Conservation (phyloP, 2,888 invertebrate species). For the Seira musarum region DNA sequence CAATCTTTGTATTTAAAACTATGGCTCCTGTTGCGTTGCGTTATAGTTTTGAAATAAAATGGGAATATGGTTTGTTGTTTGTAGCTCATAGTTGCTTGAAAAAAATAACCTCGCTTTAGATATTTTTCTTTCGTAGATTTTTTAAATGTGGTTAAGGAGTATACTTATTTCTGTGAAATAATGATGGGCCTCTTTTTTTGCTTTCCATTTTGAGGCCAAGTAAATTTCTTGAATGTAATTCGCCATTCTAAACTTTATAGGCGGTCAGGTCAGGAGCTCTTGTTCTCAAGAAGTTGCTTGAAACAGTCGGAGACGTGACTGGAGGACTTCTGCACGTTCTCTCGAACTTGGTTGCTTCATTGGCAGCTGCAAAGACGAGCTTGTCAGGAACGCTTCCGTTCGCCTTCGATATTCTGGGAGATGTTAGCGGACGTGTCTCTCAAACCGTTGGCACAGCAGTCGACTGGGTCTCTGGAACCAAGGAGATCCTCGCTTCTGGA, state of each 20-base stretch:
- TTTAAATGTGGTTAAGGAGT: no score
- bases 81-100: no score
- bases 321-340: conserved; percentile 69
- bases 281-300: conserved; percentile 69
- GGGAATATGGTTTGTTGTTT: no score
- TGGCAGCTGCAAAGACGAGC: conserved; percentile 70
- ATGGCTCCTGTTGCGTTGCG: no score
- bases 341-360: conserved; percentile 69
- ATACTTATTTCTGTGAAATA: no score
- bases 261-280: conserved; percentile 69
- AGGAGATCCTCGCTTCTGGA: conserved; percentile 69
- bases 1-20: no score
- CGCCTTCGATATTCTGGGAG: conserved; percentile 70
- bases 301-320: conserved; percentile 70
- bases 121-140: no score
- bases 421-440: conserved; percentile 69
- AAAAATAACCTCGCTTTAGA: no score
- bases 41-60: no score
- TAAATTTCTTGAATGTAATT: no score
- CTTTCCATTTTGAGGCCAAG: not conserved
- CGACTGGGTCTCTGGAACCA: conserved; percentile 70
- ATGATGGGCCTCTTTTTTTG: not conserved
- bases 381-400: conserved; percentile 70
- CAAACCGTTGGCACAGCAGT: conserved; percentile 70
- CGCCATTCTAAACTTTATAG: no score